Evolutionary conservation across 2,797 vertebrate species (phyloP).

Genomic region (Masticophis lateralis): DNA sequence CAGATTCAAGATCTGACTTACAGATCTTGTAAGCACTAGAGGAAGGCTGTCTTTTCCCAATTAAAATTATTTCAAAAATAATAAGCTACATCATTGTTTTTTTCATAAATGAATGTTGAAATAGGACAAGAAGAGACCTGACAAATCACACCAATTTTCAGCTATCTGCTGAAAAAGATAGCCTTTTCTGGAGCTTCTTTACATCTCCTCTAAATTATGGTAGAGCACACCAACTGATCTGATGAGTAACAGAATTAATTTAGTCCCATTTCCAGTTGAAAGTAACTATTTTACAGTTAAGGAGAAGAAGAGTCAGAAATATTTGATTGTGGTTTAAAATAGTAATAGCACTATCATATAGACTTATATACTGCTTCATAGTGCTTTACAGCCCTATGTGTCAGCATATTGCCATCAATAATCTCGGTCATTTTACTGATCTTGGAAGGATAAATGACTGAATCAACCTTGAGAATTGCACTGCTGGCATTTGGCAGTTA

Average conservation of each 20-base stretch:
- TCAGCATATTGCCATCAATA: neutral
- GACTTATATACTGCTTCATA: neutral
- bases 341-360: neutral
- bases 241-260: neutral
- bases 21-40: neutral
- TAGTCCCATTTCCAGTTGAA: neutral
- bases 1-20: neutral
- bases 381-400: neutral
- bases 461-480: too few relatives aligned
- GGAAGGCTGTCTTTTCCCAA: neutral
- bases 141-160: neutral
- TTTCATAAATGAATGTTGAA: neutral
- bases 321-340: neutral
- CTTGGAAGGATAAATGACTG: neutral
- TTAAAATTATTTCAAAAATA: neutral
- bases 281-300: neutral
- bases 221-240: neutral
- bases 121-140: neutral
- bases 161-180: neutral
- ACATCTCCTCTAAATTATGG: neutral
- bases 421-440: neutral
- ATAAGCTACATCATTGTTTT: neutral
- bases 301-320: neutral
- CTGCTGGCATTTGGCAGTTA: too few relatives aligned
- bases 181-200: neutral